Conservation (phyloP, 2,888 invertebrate genomes). For the Elaeidobius kamerunicus region DNA sequence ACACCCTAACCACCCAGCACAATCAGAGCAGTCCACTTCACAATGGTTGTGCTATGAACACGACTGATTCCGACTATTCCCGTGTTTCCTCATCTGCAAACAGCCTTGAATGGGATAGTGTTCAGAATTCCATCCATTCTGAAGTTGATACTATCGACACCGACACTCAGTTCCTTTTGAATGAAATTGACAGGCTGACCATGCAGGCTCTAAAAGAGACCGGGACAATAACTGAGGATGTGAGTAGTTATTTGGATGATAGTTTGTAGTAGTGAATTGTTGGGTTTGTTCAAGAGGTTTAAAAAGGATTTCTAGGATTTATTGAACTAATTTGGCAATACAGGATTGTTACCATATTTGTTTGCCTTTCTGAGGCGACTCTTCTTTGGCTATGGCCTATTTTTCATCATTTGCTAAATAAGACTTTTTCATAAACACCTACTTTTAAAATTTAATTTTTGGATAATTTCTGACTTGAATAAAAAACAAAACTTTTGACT, state of each 20-base stretch:
- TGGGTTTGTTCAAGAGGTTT: not conserved
- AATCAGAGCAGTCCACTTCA: slow-evolving; percentile 39
- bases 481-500: too few species aligned
- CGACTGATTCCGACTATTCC: slow-evolving; percentile 55
- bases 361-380: too few species aligned
- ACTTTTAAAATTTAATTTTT: too few species aligned
- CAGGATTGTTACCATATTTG: too few species aligned
- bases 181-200: slow-evolving; percentile 66
- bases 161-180: slow-evolving; percentile 62
- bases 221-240: slow-evolving; percentile 42
- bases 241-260: slow-evolving; percentile 27
- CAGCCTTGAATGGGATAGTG: slow-evolving; percentile 67
- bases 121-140: slow-evolving; percentile 49
- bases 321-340: too few species aligned
- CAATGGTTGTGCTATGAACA: slow-evolving; percentile 35
- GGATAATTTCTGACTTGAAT: too few species aligned
- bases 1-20: slow-evolving; percentile 34
- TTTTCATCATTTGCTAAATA: too few species aligned
- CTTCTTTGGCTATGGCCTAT: too few species aligned
- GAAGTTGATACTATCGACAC: slow-evolving; percentile 53
- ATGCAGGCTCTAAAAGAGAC: slow-evolving; percentile 64
- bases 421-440: too few species aligned
- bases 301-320: not conserved
- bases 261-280: slow-evolving; percentile 18
- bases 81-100: slow-evolving; percentile 63